Conservation (phyloP, 2,113 vertebrate species). For the Alethe diademata region DNA sequence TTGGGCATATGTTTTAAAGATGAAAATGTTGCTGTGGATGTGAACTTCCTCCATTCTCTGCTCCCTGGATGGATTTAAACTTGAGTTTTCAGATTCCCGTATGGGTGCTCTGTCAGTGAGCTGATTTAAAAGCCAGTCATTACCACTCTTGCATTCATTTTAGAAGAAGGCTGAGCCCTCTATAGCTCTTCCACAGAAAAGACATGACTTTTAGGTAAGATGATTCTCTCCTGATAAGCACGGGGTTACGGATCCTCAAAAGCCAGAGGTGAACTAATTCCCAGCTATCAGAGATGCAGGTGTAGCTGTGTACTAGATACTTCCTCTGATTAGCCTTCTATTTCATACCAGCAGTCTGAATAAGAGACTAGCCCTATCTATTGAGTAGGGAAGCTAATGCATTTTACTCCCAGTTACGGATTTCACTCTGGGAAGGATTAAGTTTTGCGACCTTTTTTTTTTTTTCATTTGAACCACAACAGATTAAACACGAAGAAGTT, state of each 20-base stretch:
- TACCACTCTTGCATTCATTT: neutral
- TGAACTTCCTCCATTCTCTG: neutral
- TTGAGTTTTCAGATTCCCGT: neutral
- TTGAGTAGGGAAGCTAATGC: neutral
- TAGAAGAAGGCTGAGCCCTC: neutral
- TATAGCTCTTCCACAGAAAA: neutral
- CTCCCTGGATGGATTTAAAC: neutral
- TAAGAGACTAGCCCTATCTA: neutral
- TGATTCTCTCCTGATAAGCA: neutral
- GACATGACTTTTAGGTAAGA: neutral
- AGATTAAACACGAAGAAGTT: neutral
- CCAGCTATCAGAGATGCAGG: neutral
- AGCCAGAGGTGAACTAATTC: neutral
- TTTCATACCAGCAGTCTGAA: neutral
- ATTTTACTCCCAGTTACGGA: neutral
- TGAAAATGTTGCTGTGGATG: neutral
- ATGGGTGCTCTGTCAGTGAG: rapidly evolving
- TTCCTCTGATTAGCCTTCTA: neutral
- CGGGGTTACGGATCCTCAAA: neutral
- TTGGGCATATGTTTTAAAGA: neutral
- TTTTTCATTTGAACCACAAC: neutral
- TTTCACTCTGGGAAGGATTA: neutral
- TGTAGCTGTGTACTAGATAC: neutral
- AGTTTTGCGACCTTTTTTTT: neutral
- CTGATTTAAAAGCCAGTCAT: neutral